Conservation (phyloP, 2,888 invertebrate genomes). For the Drosophila buzzatii region DNA sequence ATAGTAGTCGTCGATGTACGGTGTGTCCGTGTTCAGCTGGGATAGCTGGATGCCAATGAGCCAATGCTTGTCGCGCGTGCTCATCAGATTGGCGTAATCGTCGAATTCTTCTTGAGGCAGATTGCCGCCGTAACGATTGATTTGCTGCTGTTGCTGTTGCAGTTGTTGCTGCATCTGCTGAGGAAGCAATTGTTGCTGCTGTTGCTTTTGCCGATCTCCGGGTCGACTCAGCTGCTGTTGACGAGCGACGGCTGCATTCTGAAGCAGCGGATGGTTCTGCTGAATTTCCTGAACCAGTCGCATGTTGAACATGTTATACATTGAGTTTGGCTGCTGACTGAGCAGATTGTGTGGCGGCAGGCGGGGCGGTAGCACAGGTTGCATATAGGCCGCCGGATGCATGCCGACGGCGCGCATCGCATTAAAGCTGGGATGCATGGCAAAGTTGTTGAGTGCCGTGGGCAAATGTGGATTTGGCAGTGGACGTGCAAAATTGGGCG, state of each 20-base stretch:
- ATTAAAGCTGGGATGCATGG: conserved; percentile 85
- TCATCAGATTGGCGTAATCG: conserved; percentile 97
- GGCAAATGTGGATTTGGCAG: conserved; percentile 83
- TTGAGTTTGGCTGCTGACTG: conserved; percentile 72
- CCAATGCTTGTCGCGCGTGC: conserved; percentile 97
- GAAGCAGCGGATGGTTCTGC: conserved; percentile 85
- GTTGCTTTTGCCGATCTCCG: conserved; percentile 66
- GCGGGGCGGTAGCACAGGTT: conserved; percentile 81
- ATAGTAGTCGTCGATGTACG: conserved; percentile 98
- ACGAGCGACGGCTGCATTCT: conserved; percentile 71
- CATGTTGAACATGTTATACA: conserved; percentile 84
- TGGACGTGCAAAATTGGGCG: conserved; percentile 79
- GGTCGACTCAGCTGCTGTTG: conserved; percentile 68
- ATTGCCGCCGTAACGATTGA: conserved; percentile 80
- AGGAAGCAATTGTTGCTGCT: conserved; percentile 35
- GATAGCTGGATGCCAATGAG: conserved; percentile 97
- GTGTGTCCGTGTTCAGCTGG: conserved; percentile 97
- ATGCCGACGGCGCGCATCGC: conserved; percentile 83
- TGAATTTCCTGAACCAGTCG: conserved; percentile 85
- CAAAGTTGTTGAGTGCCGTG: conserved; percentile 85
- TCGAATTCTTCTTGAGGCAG: conserved; percentile 87
- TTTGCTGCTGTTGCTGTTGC: conserved; percentile 62
- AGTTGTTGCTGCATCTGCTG: conserved; percentile 49
- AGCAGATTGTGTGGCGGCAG: conserved; percentile 82
- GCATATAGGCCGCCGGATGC: conserved; percentile 74